Evolutionary conservation across 2,113 vertebrate genomes (phyloP).

Genomic region (Bungarus multicinctus): DNA sequence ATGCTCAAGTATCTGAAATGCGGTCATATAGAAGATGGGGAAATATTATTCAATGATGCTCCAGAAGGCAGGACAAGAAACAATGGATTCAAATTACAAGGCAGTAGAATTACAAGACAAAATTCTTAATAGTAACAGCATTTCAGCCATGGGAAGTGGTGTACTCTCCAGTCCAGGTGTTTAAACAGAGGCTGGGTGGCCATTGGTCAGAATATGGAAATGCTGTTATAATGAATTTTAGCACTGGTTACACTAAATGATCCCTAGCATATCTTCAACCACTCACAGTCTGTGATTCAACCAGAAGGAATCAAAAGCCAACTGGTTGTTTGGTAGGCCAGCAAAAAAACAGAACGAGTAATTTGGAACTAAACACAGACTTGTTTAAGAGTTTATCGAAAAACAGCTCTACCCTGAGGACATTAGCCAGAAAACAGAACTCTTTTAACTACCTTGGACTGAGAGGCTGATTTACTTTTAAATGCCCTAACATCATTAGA

Average conservation of each 20-base stretch:
- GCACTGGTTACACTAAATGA: background rate
- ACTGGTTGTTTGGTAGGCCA: background rate
- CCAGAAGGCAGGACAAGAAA: background rate
- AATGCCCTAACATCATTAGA: background rate
- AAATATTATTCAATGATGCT: background rate
- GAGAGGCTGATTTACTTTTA: background rate
- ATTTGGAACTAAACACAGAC: background rate
- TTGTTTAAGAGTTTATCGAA: background rate
- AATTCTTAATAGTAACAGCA: background rate
- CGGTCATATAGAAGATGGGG: background rate
- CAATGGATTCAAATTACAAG: background rate
- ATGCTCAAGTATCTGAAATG: background rate
- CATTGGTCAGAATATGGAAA: background rate
- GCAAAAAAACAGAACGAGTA: background rate
- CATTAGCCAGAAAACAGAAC: background rate
- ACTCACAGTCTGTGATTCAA: background rate
- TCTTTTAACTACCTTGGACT: background rate
- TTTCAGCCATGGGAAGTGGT: background rate
- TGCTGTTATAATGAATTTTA: background rate
- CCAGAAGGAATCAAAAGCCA: background rate
- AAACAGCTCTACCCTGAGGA: background rate
- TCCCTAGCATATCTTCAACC: background rate
- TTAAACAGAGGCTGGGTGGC: background rate
- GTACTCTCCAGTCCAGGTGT: background rate
- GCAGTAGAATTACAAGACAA: background rate